Percentiles rank a stretch among this genome's conserved stretches.
Evolutionary conservation across 30 jellyfish, hydroid and myxozoan species (phyloP).

Genomic region (Haliclystus octoradiatus): DNA sequence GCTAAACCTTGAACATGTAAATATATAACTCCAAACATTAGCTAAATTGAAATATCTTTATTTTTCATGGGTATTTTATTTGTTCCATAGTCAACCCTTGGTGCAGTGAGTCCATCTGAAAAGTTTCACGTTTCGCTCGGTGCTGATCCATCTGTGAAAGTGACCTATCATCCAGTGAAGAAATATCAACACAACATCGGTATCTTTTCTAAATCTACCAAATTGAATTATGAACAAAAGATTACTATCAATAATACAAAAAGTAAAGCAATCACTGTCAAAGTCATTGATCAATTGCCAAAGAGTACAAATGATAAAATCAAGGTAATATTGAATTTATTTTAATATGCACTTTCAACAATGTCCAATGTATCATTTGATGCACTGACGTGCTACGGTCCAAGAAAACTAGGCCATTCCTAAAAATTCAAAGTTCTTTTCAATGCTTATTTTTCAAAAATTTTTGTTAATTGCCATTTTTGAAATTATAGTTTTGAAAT

Average conservation of each 20-base stretch:
- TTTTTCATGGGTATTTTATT: neutral
- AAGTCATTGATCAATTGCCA: slow-evolving; percentile 63
- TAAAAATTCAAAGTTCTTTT: too few relatives aligned
- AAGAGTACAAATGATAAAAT: slow-evolving; percentile 57
- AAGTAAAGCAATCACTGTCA: slow-evolving; percentile 29
- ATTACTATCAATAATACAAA: slow-evolving; percentile 67
- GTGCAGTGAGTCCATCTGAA: slow-evolving; percentile 81
- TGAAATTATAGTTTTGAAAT: too few relatives aligned
- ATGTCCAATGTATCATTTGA: too few relatives aligned
- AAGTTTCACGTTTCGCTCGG: slow-evolving; percentile 85
- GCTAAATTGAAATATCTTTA: too few relatives aligned
- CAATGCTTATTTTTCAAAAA: too few relatives aligned
- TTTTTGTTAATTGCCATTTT: too few relatives aligned
- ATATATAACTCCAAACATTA: too few relatives aligned
- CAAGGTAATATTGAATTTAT: slow-evolving; percentile 38
- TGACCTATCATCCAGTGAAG: slow-evolving; percentile 74
- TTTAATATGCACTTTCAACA: too few relatives aligned
- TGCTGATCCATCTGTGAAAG: slow-evolving; percentile 79
- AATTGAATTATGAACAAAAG: slow-evolving; percentile 41
- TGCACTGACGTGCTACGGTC: too few relatives aligned
- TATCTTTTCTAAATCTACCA: slow-evolving; percentile 26
- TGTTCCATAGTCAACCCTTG: slow-evolving; percentile 38
- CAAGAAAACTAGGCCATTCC: too few relatives aligned
- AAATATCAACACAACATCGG: slow-evolving; percentile 60
- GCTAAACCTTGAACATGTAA: too few relatives aligned